Percentiles rank a stretch among this genome's conserved stretches.
Conservation (phyloP, 2,113 vertebrate genomes). For the Myrmecobius fasciatus region DNA sequence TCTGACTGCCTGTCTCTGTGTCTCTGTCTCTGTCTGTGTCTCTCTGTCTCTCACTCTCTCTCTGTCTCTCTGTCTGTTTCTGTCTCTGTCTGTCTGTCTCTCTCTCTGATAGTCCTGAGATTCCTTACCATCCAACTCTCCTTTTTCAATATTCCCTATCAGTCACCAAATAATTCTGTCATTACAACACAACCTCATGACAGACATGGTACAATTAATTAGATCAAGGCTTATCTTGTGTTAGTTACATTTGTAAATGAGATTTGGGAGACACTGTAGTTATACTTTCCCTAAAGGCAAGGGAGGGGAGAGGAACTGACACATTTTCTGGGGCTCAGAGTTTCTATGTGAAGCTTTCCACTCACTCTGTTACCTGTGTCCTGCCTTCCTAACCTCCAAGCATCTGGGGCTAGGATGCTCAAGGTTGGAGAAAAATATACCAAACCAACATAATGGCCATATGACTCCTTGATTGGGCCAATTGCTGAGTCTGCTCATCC, state of each 20-base stretch:
- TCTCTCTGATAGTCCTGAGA: background rate
- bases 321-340: background rate
- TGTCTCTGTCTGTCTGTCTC: background rate
- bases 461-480: background rate
- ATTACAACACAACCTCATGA: background rate
- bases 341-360: background rate
- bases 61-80: no score
- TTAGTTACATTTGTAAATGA: conserved; percentile 2
- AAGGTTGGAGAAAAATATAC: background rate
- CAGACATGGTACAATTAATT: background rate
- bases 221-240: background rate
- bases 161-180: background rate
- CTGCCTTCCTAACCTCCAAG: background rate
- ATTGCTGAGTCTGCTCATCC: background rate
- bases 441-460: background rate
- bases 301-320: background rate
- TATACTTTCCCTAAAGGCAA: background rate
- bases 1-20: no score
- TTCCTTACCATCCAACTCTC: background rate
- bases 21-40: no score
- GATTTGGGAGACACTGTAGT: background rate
- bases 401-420: background rate
- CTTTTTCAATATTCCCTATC: background rate
- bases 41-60: no score
- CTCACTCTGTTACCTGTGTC: background rate